phyloP scores from a whole-genome alignment of 2,113 vertebrate species.

The Excalfactoria chinensis region DNA sequence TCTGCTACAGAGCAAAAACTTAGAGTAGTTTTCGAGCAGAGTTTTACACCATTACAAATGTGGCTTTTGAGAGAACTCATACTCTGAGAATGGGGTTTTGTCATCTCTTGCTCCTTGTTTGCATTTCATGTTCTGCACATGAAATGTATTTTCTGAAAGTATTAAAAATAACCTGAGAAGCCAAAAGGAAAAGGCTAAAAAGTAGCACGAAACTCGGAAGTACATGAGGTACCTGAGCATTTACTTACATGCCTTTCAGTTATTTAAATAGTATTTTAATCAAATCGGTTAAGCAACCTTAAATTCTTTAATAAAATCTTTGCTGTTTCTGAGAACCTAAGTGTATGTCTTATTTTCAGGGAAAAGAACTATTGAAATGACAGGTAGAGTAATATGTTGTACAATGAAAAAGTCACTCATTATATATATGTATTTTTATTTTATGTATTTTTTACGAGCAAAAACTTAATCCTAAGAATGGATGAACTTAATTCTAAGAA shows the following conservation, averaged over 20 bases:
- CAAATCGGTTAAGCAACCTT: conserved; percentile 6
- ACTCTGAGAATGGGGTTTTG: neutral
- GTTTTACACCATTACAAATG: neutral
- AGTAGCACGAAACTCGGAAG: too few relatives aligned
- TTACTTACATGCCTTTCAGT: neutral
- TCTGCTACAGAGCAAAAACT: neutral
- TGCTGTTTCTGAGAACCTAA: neutral
- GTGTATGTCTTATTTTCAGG: neutral
- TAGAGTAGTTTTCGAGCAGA: neutral
- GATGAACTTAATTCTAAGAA: neutral
- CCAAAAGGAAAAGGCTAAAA: conserved; percentile 15
- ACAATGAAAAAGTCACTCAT: neutral
- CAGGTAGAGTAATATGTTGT: neutral
- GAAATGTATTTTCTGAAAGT: neutral
- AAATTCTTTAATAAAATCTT: neutral
- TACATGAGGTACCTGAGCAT: neutral
- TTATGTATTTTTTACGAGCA: neutral
- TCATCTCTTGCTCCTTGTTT: neutral
- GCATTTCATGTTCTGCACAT: accelerated
- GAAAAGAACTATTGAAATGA: neutral
- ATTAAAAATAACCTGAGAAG: neutral
- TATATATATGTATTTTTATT: too few relatives aligned
- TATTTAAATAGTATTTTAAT: conserved; percentile 47
- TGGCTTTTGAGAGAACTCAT: neutral
- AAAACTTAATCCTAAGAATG: neutral